These are phyloP conservation scores for Andrena flavipes DNA, from an alignment of 2,888 invertebrate species.

Conservation along the genomic window DNA sequence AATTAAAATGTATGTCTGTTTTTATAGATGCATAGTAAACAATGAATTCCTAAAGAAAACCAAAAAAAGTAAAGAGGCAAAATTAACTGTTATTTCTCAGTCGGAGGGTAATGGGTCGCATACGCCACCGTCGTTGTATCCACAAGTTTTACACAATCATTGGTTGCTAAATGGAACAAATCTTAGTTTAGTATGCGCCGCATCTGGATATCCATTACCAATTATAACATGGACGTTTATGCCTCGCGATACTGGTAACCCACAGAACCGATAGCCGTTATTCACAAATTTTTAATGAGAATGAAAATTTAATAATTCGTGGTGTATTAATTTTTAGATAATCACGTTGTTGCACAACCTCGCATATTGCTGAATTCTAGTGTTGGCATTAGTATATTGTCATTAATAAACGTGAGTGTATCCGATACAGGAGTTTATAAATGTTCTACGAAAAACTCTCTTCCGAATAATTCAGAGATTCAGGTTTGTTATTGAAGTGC, in stretches of 20 bases:
- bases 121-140: slow-evolving; percentile 75
- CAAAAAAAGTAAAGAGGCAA: slow-evolving; percentile 82
- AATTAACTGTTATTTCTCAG: slow-evolving; percentile 77
- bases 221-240: slow-evolving; percentile 83
- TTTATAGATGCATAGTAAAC: slow-evolving; percentile 81
- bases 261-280: background rate
- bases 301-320: slow-evolving; percentile 13
- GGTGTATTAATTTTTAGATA: slow-evolving; percentile 52
- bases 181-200: slow-evolving; percentile 85
- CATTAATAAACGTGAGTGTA: slow-evolving; percentile 75
- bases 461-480: slow-evolving; percentile 71
- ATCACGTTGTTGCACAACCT: slow-evolving; percentile 70
- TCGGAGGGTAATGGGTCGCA: slow-evolving; percentile 63
- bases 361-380: slow-evolving; percentile 79
- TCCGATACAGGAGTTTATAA: slow-evolving; percentile 80
- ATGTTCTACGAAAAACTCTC: slow-evolving; percentile 77
- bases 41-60: slow-evolving; percentile 83
- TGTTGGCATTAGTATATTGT: slow-evolving; percentile 79
- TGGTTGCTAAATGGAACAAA: slow-evolving; percentile 83
- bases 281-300: background rate
- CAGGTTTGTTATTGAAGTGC: slow-evolving; percentile 72
- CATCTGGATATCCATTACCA: slow-evolving; percentile 84
- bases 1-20: background rate
- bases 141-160: slow-evolving; percentile 80
- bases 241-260: slow-evolving; percentile 77